Percentiles rank a stretch among this genome's conserved stretches.
Conservation (phyloP, 2,113 vertebrate genomes). For the Anas platyrhynchos region DNA sequence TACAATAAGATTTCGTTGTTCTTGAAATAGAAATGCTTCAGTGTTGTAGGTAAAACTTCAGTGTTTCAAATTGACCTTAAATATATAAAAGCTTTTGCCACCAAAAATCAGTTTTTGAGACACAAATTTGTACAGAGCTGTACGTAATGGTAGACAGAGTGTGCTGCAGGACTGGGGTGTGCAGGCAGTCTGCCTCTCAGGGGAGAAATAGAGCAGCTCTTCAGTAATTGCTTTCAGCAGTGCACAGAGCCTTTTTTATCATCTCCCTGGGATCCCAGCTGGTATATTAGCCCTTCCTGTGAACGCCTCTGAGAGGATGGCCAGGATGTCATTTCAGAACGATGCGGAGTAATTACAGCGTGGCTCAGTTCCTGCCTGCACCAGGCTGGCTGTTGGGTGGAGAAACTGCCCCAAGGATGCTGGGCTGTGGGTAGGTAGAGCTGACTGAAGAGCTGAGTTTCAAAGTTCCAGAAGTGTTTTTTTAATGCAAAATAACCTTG, state of each 20-base stretch:
- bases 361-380: background rate
- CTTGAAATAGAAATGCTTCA: background rate
- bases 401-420: background rate
- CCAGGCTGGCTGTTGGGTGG: background rate
- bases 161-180: accelerated
- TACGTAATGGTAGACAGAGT: background rate
- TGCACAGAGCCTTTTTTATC: background rate
- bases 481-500: background rate
- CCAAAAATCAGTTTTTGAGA: background rate
- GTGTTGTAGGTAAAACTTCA: background rate
- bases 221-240: background rate
- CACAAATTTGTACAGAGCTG: background rate
- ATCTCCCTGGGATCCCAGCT: background rate
- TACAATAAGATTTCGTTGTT: background rate
- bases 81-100: background rate
- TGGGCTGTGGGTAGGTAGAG: background rate
- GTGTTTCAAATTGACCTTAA: background rate
- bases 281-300: background rate
- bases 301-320: background rate
- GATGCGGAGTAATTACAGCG: background rate
- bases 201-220: background rate
- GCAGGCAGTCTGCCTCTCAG: background rate
- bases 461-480: background rate
- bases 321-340: background rate
- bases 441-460: background rate